Percentiles rank a stretch among this genome's conserved stretches.
phyloP scores from a whole-genome alignment of 2,888 invertebrate species.

The Drosophila siamana region DNA sequence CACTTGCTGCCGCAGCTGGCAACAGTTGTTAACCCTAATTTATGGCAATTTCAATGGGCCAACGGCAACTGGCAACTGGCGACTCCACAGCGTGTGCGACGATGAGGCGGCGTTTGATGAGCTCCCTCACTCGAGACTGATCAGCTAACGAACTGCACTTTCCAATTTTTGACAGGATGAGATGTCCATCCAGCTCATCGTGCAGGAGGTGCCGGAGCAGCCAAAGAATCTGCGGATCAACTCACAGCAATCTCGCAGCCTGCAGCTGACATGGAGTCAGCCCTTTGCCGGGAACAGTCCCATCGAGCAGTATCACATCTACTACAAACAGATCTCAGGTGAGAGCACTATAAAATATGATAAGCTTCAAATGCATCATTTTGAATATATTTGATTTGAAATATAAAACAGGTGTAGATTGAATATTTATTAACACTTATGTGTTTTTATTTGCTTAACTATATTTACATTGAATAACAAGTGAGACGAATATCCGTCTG shows the following conservation, averaged over 20 bases:
- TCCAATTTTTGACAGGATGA: conserved; percentile 87
- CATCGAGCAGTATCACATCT: conserved; percentile 94
- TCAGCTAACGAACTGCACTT: conserved; percentile 24
- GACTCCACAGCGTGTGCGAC: conserved; percentile 9
- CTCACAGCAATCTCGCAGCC: conserved; percentile 93
- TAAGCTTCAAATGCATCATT: too few relatives aligned
- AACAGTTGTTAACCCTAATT: conserved; percentile 74
- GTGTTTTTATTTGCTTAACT: too few relatives aligned
- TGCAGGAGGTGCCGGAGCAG: conserved; percentile 96
- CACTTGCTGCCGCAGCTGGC: conserved; percentile 44
- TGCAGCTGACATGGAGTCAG: conserved; percentile 95
- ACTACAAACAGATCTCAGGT: conserved; percentile 92
- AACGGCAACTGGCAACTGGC: conserved; percentile 49
- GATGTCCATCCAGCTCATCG: conserved; percentile 95
- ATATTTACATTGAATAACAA: too few relatives aligned
- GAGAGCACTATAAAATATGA: too few relatives aligned
- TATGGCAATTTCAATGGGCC: conserved; percentile 75
- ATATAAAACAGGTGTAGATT: too few relatives aligned
- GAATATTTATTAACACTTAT: too few relatives aligned
- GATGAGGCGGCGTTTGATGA: conserved; percentile 22
- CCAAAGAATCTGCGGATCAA: conserved; percentile 94
- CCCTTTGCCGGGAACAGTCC: conserved; percentile 96
- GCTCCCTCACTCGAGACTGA: conserved; percentile 9
- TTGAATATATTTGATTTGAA: too few relatives aligned
- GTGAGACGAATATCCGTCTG: too few relatives aligned